Conservation (phyloP, 1,140 invertebrate genomes). For the Trichomalopsis sarcophagae region DNA sequence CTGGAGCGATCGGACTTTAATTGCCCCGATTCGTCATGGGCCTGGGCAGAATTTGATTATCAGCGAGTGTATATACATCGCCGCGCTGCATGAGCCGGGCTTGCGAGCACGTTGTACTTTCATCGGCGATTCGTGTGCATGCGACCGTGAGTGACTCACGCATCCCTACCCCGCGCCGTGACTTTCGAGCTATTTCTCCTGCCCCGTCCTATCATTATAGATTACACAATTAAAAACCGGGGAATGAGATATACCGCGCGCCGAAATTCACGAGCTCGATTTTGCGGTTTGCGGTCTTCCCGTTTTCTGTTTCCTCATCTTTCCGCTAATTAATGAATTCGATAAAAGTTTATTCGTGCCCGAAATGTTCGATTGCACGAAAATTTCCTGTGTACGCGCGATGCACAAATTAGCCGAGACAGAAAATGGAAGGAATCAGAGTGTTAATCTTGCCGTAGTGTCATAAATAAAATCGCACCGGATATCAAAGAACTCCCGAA, state of each 20-base stretch:
- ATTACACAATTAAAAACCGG: slow-evolving; percentile 66
- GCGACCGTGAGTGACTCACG: slow-evolving; percentile 69
- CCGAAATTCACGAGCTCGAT: background rate
- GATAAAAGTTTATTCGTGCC: background rate
- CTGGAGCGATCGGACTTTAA: slow-evolving; percentile 71
- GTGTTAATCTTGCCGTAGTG: background rate
- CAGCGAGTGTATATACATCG: slow-evolving; percentile 54
- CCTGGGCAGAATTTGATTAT: slow-evolving; percentile 73
- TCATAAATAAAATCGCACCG: background rate
- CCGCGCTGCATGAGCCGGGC: background rate
- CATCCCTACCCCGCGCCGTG: slow-evolving; percentile 34
- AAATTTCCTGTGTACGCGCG: too few species aligned
- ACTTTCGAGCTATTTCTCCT: slow-evolving; percentile 12
- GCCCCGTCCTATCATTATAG: slow-evolving; percentile 63
- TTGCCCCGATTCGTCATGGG: slow-evolving; percentile 74
- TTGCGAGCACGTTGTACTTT: slow-evolving; percentile 20
- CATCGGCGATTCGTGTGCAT: slow-evolving; percentile 64
- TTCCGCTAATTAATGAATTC: background rate
- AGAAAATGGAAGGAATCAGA: background rate
- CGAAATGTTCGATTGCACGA: too few species aligned
- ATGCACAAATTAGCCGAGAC: too few species aligned
- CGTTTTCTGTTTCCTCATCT: background rate
- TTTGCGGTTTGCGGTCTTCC: background rate
- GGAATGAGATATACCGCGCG: background rate
- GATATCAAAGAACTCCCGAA: background rate